Percentiles rank a stretch among this genome's conserved stretches.
phyloP scores from a whole-genome alignment of 2,113 vertebrate species.

The Anoura caudifer region DNA sequence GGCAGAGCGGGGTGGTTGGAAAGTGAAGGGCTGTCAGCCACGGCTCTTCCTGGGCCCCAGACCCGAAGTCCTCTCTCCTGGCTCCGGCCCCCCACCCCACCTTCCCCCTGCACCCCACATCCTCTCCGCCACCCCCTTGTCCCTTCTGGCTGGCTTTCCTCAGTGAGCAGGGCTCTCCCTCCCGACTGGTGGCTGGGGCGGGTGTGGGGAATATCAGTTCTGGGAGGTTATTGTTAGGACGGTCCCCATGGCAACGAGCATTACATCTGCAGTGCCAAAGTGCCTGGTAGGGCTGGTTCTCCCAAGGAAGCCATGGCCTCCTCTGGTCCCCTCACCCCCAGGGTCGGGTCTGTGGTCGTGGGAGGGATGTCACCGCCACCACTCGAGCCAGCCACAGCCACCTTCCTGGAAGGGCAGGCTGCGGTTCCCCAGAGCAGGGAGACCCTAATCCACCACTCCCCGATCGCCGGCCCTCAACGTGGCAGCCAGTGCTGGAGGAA shows the following conservation, averaged over 20 bases:
- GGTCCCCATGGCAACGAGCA: conserved; percentile 70
- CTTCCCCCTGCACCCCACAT: neutral
- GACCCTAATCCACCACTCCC: neutral
- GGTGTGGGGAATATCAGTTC: conserved; percentile 68
- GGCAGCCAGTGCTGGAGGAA: neutral
- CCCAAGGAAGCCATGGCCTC: conserved; percentile 14
- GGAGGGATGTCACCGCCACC: neutral
- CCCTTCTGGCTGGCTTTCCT: conserved; percentile 34
- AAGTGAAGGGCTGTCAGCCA: neutral
- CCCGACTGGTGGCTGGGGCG: conserved; percentile 72
- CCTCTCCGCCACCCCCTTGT: conserved; percentile 55
- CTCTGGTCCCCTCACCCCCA: neutral
- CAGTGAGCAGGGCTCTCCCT: conserved; percentile 57
- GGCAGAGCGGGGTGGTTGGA: neutral
- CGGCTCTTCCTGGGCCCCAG: neutral
- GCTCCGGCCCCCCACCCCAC: neutral
- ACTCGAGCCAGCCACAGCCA: neutral
- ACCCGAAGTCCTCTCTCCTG: neutral
- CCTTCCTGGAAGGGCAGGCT: neutral
- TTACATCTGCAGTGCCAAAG: conserved; percentile 73
- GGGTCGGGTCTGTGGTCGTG: neutral
- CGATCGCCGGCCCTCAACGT: neutral
- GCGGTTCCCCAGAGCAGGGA: neutral
- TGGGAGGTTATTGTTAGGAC: conserved; percentile 76
- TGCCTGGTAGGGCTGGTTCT: conserved; percentile 58